Conservation (phyloP, 2,888 invertebrate species). For the Seladonia tumulorum region DNA sequence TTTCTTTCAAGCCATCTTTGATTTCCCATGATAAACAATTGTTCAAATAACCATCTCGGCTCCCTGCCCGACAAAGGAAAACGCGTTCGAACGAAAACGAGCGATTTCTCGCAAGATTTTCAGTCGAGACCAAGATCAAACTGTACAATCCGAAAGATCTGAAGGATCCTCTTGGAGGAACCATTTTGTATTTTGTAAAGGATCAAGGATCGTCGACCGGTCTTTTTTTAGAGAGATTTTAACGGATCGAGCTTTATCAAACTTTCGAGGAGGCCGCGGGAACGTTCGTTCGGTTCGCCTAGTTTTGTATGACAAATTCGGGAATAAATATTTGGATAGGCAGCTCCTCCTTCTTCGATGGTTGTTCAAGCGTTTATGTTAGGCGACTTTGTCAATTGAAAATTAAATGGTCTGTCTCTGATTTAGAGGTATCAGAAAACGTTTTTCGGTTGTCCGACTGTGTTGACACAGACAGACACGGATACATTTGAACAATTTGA, state of each 20-base stretch:
- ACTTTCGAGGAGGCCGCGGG: neutral
- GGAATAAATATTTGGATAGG: neutral
- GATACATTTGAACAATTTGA: neutral
- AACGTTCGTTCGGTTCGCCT: conserved; percentile 7
- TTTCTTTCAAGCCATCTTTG: neutral
- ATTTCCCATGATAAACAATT: neutral
- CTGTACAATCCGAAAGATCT: neutral
- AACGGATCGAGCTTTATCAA: neutral
- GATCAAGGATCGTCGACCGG: neutral
- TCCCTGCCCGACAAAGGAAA: neutral
- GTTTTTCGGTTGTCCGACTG: neutral
- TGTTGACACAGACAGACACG: neutral
- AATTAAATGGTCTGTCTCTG: neutral
- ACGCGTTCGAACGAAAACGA: neutral
- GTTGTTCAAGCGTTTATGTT: neutral
- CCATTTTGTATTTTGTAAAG: conserved; percentile 4
- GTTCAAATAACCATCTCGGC: neutral
- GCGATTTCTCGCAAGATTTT: neutral
- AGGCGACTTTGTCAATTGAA: neutral
- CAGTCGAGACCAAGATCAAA: neutral
- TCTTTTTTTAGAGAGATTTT: neutral
- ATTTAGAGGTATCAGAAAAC: neutral
- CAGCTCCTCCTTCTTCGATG: neutral
- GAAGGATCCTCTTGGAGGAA: neutral
- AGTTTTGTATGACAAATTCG: neutral